A percentile compares a stretch with the other conserved stretches of the same genome.
phyloP scores from a whole-genome alignment of 2,888 invertebrate species.

The Apomyelois bistriatella region DNA sequence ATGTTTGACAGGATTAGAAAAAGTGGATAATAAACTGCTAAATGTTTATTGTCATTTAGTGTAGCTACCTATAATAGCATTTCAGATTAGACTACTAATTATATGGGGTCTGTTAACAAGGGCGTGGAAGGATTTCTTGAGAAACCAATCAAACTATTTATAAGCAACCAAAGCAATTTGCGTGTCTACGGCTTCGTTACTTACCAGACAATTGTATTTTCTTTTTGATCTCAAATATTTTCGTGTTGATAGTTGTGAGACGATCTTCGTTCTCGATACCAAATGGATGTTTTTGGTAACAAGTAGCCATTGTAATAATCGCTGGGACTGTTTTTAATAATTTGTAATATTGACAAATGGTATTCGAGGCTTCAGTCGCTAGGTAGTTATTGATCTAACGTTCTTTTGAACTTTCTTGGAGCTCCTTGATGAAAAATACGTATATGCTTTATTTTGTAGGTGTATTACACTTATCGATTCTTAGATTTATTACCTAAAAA shows the following conservation, averaged over 20 bases:
- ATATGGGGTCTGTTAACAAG: no score
- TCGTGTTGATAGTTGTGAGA: constrained; percentile 83
- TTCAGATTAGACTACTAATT: no score
- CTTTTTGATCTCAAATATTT: constrained; percentile 92
- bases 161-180: background rate
- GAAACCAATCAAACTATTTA: no score
- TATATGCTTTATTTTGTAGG: no score
- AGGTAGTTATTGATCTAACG: constrained; percentile 1
- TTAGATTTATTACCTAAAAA: no score
- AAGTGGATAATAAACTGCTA: no score
- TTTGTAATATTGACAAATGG: background rate
- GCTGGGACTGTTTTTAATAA: background rate
- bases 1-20: no score
- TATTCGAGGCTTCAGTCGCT: background rate
- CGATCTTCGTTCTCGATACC: constrained; percentile 75
- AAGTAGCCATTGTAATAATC: constrained; percentile 43
- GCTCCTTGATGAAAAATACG: background rate
- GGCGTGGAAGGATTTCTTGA: no score
- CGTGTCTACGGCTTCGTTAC: constrained; percentile 22
- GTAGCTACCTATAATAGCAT: no score
- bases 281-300: constrained; percentile 75
- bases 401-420: background rate
- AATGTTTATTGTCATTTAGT: no score
- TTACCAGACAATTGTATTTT: constrained; percentile 91
- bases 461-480: no score